phyloP scores from a whole-genome alignment of 2,888 invertebrate species.

The Hyposoter dolosus region DNA sequence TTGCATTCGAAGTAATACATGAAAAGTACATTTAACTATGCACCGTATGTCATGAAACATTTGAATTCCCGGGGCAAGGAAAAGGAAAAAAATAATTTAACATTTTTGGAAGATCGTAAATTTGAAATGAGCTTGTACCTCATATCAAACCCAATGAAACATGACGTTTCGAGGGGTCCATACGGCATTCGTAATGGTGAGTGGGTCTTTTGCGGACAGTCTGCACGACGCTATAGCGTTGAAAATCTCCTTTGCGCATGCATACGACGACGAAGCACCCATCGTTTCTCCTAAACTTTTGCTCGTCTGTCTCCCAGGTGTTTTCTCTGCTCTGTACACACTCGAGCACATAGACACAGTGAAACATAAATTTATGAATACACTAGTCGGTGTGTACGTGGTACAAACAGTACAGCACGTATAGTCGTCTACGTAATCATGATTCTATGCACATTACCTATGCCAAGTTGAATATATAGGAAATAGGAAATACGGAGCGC shows the following conservation, averaged over 20 bases:
- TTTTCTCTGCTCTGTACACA: conserved; percentile 26
- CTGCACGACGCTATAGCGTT: not conserved
- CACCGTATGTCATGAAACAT: not conserved
- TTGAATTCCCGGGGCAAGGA: not conserved
- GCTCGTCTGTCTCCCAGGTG: conserved; percentile 47
- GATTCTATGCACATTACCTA: conserved; percentile 64
- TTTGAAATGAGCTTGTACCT: not conserved
- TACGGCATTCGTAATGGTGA: conserved; percentile 28
- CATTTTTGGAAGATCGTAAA: not conserved
- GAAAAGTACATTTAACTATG: not conserved
- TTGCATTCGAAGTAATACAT: not conserved
- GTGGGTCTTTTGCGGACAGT: conserved; percentile 31
- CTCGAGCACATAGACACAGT: conserved; percentile 4
- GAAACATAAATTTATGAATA: conserved; percentile 6
- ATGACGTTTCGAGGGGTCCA: conserved; percentile 29
- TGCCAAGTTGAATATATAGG: conserved; percentile 58
- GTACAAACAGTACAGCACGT: conserved; percentile 20
- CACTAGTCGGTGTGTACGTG: not conserved
- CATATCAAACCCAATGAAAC: conserved; percentile 4
- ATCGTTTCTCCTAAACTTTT: conserved; percentile 53
- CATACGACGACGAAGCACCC: conserved; percentile 7
- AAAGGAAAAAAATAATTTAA: not conserved
- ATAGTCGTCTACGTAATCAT: conserved; percentile 43
- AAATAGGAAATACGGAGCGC: conserved; percentile 36
- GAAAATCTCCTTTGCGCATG: conserved; percentile 34